Base-by-base conservation (phyloP, 2,113 vertebrate genomes). In the Ramphastos sulfuratus region DNA sequence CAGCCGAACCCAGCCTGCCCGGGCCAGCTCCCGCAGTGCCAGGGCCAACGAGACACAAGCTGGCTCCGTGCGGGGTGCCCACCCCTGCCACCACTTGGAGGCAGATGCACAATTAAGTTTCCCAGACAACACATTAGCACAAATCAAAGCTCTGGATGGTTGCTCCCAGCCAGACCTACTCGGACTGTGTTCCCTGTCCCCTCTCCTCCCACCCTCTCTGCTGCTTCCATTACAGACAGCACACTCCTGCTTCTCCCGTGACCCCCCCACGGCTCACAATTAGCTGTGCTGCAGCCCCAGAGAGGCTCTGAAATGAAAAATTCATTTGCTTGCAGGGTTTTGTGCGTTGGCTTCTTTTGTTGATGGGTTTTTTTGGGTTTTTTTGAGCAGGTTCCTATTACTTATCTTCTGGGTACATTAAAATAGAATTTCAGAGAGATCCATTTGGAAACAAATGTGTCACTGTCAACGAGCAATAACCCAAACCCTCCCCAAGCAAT, bases 251-350 rank as follows among this genome's bases (percentile, higher is more conserved):
- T 70, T 70, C 92, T 66, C 72, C 64, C 77, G 4, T 54, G 56
- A 89, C 85, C 92, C 85, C 80, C 69, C 58, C 84, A 71, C 39
- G 13, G 85, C 78, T 85, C 91, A 24, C 76, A 72, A 89, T 48
- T 69, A 67, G 84, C 71, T 3, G 2, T 30, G 63, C 60, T 35
- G 5, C 7, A 48, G 58, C 52, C 6, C 52, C 14, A 4, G 82
- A 86, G 74, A 79, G 78, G 50, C 74, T 72, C 7, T 37, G 48
- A 92, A 90, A 90, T 91, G 48, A 82, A 87, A 95, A 78, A 91
- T 71, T 10, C 74, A 87, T 71, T 82, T 78, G 78, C 90, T 74
- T 52, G 54, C 46, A 89, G 71, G 55, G 69, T 25, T 85, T 70
- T 59, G 66, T 30, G 56, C 25, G 27, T n/a, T 5, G 30, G 15